phyloP scores from a whole-genome alignment of 2,888 invertebrate genomes.

The Acanthacorydalis orientalis region DNA sequence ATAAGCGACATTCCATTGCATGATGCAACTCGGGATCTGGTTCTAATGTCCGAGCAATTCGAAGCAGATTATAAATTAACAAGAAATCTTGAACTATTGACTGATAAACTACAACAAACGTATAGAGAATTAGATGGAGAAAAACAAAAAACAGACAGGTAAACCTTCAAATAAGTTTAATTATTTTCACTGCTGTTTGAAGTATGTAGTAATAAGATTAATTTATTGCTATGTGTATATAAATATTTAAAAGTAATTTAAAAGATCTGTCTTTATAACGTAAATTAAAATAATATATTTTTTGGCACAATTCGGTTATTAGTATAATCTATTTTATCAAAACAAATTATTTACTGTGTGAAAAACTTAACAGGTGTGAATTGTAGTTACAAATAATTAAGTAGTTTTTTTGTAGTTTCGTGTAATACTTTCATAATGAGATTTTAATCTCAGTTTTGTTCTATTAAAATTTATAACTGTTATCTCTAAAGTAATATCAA shows the following conservation, averaged over 20 bases:
- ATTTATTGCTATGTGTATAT: too few species aligned
- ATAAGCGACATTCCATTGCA: slow-evolving; percentile 91
- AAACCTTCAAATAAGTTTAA: slow-evolving; percentile 9
- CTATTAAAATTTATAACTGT: not conserved
- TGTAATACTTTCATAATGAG: not conserved
- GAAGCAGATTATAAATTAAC: slow-evolving; percentile 94
- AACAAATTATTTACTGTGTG: not conserved
- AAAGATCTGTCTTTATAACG: too few species aligned
- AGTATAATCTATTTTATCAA: not conserved
- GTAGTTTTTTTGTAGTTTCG: too few species aligned
- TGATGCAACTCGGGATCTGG: slow-evolving; percentile 88
- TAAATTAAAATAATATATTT: not conserved
- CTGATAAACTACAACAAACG: slow-evolving; percentile 88
- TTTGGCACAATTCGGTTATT: not conserved
- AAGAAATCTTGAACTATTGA: slow-evolving; percentile 80
- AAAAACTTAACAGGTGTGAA: not conserved
- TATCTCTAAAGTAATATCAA: not conserved
- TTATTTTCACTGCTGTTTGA: too few species aligned
- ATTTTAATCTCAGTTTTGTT: not conserved
- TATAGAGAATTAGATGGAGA: slow-evolving; percentile 85
- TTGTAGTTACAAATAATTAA: not conserved
- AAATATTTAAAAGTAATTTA: too few species aligned
- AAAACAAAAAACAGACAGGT: slow-evolving; percentile 93
- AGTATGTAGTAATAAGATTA: too few species aligned
- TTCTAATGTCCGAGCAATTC: slow-evolving; percentile 90